phyloP scores from a whole-genome alignment of 2,888 invertebrate species.

The Dinocampus coccinellae region DNA sequence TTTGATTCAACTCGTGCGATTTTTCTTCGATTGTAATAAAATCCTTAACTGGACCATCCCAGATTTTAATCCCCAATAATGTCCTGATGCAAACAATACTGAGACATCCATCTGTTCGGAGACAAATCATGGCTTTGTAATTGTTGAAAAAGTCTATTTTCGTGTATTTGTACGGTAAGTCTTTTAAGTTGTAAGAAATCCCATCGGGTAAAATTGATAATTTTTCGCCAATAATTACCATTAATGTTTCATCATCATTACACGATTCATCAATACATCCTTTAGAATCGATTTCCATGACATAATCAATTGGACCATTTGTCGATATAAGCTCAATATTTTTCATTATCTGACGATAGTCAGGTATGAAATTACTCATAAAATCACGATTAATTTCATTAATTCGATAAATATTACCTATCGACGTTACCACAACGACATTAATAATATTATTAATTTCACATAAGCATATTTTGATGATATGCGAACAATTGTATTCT shows the following conservation, averaged over 20 bases:
- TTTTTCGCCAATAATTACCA: constrained; percentile 50
- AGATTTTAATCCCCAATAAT: constrained; percentile 52
- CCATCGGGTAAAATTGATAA: constrained; percentile 53
- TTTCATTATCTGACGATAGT: constrained; percentile 35
- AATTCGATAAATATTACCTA: constrained; percentile 47
- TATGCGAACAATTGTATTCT: background rate
- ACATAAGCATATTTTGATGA: constrained; percentile 48
- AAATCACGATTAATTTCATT: constrained; percentile 40
- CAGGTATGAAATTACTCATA: constrained; percentile 35
- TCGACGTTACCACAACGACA: constrained; percentile 47
- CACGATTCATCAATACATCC: constrained; percentile 29
- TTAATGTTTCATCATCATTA: constrained; percentile 38
- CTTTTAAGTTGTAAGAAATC: constrained; percentile 32
- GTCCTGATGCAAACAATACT: constrained; percentile 56
- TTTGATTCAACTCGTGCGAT: constrained; percentile 46
- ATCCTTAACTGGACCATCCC: constrained; percentile 51
- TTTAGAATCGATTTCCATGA: constrained; percentile 40
- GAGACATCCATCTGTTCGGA: constrained; percentile 53
- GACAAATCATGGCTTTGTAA: constrained; percentile 55
- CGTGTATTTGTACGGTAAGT: constrained; percentile 46
- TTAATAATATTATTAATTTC: constrained; percentile 36
- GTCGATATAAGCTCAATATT: constrained; percentile 42
- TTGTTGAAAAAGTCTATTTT: constrained; percentile 54
- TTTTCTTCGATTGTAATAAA: constrained; percentile 54
- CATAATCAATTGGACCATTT: constrained; percentile 49